Evolutionary conservation across 2,797 vertebrate genomes (phyloP).

Genomic region (Microcaecilia unicolor): DNA sequence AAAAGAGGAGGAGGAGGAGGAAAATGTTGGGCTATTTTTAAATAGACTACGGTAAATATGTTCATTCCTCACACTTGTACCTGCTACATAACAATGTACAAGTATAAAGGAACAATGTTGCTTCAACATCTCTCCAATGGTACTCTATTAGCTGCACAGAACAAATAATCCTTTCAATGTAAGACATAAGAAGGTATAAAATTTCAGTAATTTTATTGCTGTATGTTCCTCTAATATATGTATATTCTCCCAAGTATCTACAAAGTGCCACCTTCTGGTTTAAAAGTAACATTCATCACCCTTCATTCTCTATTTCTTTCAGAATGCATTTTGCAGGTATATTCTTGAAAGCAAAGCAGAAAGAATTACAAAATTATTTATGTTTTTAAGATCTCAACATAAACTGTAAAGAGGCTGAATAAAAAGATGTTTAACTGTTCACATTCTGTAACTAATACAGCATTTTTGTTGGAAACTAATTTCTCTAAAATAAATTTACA

Average conservation of each 20-base stretch:
- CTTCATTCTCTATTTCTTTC: conserved; percentile 34
- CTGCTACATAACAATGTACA: too few relatives aligned
- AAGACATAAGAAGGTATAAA: conserved; percentile 34
- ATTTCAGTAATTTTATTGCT: conserved; percentile 57
- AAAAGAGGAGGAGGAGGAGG: not conserved
- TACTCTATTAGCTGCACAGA: too few relatives aligned
- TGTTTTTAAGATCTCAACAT: conserved; percentile 30
- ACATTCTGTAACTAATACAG: conserved; percentile 35
- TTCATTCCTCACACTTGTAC: not conserved
- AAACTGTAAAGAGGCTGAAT: conserved; percentile 39
- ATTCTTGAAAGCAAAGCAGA: conserved; percentile 24
- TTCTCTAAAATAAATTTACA: conserved; percentile 44
- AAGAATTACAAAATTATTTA: conserved; percentile 42
- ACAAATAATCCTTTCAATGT: too few relatives aligned
- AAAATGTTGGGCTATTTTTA: not conserved
- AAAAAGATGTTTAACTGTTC: conserved; percentile 41
- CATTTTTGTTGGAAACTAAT: conserved; percentile 30
- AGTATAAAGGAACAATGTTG: not conserved
- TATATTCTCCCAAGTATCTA: conserved; percentile 33
- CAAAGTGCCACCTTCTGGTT: conserved; percentile 31
- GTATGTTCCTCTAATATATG: conserved; percentile 30
- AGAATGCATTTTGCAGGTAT: conserved; percentile 34
- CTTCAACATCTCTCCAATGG: not conserved
- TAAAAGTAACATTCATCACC: conserved; percentile 34
- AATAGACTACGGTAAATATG: not conserved